Evolutionary conservation across 2,888 invertebrate genomes (phyloP).

Genomic region (Xestia ashworthii): DNA sequence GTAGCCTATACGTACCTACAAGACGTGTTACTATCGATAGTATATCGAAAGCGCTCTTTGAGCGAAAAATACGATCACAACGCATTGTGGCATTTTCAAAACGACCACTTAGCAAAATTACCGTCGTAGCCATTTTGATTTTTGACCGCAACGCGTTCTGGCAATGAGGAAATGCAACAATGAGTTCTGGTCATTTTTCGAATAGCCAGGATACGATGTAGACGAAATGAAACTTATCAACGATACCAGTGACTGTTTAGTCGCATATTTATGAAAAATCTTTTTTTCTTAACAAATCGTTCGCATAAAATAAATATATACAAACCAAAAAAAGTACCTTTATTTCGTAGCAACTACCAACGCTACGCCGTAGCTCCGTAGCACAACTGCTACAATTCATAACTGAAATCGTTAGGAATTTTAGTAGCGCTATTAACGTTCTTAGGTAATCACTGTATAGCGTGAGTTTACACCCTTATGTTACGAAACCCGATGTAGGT

Average conservation of each 20-base stretch:
- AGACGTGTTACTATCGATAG: background rate
- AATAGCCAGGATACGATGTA: no score
- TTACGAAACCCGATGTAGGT: constrained; percentile 56
- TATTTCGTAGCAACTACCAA: constrained; percentile 50
- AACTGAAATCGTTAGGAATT: constrained; percentile 53
- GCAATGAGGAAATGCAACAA: background rate
- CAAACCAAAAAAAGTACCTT: constrained; percentile 43
- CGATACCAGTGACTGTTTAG: background rate
- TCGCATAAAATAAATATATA: constrained; percentile 6
- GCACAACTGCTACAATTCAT: constrained; percentile 59
- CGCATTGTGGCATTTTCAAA: background rate
- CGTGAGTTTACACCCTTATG: constrained; percentile 68
- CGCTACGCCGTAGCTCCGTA: constrained; percentile 59
- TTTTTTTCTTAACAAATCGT: background rate
- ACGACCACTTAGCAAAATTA: background rate
- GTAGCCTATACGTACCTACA: background rate
- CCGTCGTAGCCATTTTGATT: background rate
- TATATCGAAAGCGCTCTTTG: background rate
- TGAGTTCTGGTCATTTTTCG: no score
- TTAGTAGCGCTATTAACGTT: constrained; percentile 63
- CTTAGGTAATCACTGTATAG: constrained; percentile 70
- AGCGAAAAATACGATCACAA: background rate
- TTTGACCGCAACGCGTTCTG: background rate
- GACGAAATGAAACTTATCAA: no score
- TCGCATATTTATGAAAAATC: background rate